Evolutionary conservation across 2,797 vertebrate species (phyloP).

Genomic region (Sphaeramia orbicularis): DNA sequence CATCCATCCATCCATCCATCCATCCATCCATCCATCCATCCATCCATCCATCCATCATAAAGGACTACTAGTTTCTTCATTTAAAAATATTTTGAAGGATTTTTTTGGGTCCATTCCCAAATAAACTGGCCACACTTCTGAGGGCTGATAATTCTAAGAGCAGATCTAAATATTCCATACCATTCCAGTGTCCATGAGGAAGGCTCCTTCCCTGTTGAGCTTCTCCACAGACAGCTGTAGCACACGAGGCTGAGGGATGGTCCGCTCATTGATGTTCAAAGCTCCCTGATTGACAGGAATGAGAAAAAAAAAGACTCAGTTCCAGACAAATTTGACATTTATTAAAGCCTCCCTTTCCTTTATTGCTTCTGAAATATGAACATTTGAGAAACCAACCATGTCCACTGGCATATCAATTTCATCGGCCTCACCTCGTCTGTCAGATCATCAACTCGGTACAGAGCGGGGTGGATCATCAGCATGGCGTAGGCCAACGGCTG

Average conservation of each 20-base stretch:
- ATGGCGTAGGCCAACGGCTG: constrained; percentile 93
- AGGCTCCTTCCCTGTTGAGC: constrained; percentile 92
- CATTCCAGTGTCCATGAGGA: constrained; percentile 94
- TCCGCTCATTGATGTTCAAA: constrained; percentile 91
- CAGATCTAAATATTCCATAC: constrained; percentile 76
- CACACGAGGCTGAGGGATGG: constrained; percentile 92
- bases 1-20: too few species aligned
- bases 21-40: too few species aligned
- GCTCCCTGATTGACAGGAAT: constrained; percentile 85
- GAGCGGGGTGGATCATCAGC: constrained; percentile 93
- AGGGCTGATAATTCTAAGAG: background rate
- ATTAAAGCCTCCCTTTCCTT: too few species aligned
- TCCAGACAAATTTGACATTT: background rate
- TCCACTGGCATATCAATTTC: background rate
- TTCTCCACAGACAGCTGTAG: constrained; percentile 96
- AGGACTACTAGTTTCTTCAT: too few species aligned
- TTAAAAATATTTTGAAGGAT: background rate
- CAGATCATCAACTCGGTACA: constrained; percentile 93
- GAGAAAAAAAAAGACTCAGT: background rate
- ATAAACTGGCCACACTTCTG: background rate
- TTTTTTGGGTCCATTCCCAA: background rate
- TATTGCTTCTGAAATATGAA: background rate
- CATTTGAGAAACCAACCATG: background rate
- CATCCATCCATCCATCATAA: too few species aligned
- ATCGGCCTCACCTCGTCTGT: constrained; percentile 90